Conservation (phyloP, 2,888 invertebrate genomes). For the Aplocera efformata region DNA sequence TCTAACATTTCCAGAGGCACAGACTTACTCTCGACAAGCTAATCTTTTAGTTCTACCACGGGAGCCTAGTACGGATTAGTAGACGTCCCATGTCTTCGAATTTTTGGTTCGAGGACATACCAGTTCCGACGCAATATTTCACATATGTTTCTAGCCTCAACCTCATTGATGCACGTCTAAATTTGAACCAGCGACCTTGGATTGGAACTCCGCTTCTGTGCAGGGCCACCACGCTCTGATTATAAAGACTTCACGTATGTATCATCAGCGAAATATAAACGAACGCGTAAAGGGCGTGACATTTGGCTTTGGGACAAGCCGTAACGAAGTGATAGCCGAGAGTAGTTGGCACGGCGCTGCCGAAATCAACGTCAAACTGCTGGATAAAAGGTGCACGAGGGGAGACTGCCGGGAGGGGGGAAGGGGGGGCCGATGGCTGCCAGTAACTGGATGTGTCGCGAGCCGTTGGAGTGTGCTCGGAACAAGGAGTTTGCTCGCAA, state of each 20-base stretch:
- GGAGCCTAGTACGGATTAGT: no score
- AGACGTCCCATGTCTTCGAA: no score
- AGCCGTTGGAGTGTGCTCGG: slow-evolving; percentile 13
- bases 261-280: slow-evolving; percentile 33
- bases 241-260: slow-evolving; percentile 31
- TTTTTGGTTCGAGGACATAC: no score
- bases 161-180: no score
- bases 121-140: no score
- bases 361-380: slow-evolving; percentile 32
- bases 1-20: no score
- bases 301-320: slow-evolving; percentile 42
- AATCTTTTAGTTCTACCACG: no score
- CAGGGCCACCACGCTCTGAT: no score
- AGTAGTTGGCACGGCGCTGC: slow-evolving; percentile 43
- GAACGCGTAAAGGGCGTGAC: slow-evolving; percentile 35
- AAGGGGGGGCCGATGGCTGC: slow-evolving; percentile 3
- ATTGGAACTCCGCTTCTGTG: no score
- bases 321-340: slow-evolving; percentile 43
- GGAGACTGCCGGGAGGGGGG: neutral
- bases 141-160: no score
- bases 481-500: slow-evolving; percentile 16
- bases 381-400: slow-evolving; percentile 25
- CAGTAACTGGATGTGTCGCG: slow-evolving; percentile 18
- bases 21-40: no score
- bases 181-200: no score